Conservation (phyloP, 2,113 vertebrate genomes). For the Xiphophorus couchianus region DNA sequence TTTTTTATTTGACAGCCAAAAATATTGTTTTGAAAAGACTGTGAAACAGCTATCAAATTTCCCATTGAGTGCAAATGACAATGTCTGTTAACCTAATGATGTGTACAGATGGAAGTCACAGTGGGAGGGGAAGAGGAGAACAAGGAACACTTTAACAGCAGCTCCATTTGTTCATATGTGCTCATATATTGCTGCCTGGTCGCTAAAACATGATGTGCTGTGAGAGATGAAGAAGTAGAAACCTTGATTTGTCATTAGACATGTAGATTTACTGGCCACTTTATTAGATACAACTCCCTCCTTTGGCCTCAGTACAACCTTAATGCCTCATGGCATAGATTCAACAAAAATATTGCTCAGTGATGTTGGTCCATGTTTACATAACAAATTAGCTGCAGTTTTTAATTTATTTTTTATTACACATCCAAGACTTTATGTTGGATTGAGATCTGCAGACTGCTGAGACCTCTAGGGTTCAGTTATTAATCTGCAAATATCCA, state of each 20-base stretch:
- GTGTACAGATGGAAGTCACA: slow-evolving; percentile 18
- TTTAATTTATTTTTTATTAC: too few relatives aligned
- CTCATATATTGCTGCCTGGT: neutral
- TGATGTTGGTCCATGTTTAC: too few relatives aligned
- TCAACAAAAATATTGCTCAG: too few relatives aligned
- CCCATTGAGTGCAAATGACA: slow-evolving; percentile 14
- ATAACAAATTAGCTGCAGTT: too few relatives aligned
- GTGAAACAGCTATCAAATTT: slow-evolving; percentile 19
- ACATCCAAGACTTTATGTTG: too few relatives aligned
- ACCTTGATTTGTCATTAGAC: neutral
- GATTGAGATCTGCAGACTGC: too few relatives aligned
- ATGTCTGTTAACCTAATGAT: slow-evolving; percentile 11
- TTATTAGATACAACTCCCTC: too few relatives aligned
- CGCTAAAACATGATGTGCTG: neutral
- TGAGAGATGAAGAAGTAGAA: neutral
- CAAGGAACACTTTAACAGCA: slow-evolving; percentile 2
- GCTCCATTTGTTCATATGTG: neutral
- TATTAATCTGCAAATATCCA: too few relatives aligned
- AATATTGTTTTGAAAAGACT: slow-evolving; percentile 1
- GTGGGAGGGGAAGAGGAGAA: neutral
- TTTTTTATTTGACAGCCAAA: neutral
- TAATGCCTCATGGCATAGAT: too few relatives aligned
- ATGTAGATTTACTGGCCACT: neutral
- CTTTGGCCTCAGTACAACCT: too few relatives aligned
- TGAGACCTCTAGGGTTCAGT: too few relatives aligned